Evolutionary conservation across 2,797 vertebrate species (phyloP).

Genomic region (Cyprinodon diabolis): DNA sequence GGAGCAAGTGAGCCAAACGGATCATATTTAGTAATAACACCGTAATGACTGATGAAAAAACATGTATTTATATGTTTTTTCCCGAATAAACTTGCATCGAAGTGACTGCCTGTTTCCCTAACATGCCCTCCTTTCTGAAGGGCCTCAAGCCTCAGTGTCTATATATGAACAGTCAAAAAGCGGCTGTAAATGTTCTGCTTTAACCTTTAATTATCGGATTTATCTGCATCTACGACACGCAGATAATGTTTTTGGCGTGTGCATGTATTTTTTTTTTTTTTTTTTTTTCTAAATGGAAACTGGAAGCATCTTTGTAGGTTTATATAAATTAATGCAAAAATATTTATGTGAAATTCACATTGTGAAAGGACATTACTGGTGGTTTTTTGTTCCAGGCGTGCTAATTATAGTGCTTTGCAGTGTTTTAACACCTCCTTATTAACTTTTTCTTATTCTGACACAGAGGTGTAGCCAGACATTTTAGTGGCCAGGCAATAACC

Average conservation of each 20-base stretch:
- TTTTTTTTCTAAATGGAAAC: conserved; percentile 14
- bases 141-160: conserved; percentile 65
- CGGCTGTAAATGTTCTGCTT: conserved; percentile 24
- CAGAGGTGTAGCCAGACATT: too few relatives aligned
- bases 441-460: too few relatives aligned
- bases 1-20: neutral
- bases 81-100: conserved; percentile 12
- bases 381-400: neutral
- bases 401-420: too few relatives aligned
- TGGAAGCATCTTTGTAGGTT: neutral
- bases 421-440: too few relatives aligned
- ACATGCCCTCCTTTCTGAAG: conserved; percentile 63
- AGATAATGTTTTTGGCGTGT: neutral
- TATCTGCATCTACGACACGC: conserved; percentile 4
- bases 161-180: conserved; percentile 43
- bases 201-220: conserved; percentile 2
- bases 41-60: neutral
- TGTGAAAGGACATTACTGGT: neutral
- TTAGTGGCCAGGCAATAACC: too few relatives aligned
- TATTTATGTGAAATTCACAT: conserved; percentile 9
- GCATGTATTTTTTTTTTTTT: neutral
- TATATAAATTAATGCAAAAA: neutral
- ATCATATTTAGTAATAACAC: neutral
- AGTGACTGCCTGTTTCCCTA: conserved; percentile 27
- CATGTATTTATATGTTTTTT: neutral